Base-by-base conservation (phyloP, 2,113 vertebrate genomes). In the Isichthys henryi region DNA sequence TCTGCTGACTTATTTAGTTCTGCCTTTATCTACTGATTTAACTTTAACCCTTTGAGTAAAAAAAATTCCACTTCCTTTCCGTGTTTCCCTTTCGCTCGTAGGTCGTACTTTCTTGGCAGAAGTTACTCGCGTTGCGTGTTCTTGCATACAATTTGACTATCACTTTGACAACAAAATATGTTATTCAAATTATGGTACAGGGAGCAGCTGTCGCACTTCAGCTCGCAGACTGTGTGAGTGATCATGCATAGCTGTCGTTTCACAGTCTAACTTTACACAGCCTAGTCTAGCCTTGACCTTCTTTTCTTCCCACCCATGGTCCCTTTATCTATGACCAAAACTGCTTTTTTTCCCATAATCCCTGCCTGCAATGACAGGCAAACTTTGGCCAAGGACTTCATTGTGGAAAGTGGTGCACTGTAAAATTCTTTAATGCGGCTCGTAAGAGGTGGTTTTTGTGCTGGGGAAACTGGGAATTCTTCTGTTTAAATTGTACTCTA, bases 11-110 rank as follows among this genome's bases (percentile, higher is more conserved):
- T 90, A 88, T 83, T 88, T 58, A 35, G 27, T 10, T 21, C 31
- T 58, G 15, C 77, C n/a, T 58, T 70, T 83, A 48, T 56, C 87
- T 90, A 88, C n/a, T 84, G 19, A 27, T 46, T 82, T 77, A 80
- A 43, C 88, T 90, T 90, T 88, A 90, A 90, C 88, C 90, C 90
- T 90, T 90, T 90, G 90, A 90, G 90, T 88, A 70, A 58, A 88
- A 86, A 86, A 90, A 84, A 49, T 9, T 49, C 87, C 90, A 21
- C 58, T 39, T 87, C 80, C 87, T 52, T 70, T 84, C 48, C 87
- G 10, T 5, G 39, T n/a, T 15, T 7, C 50, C 74, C 17, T 45
- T 66, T 58, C 31, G 56, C 2, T 66, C 13, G 5, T 19, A 46
- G 46, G 35, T 56, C 19, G 3, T 11, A 31, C 66, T 80, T 50